Base-by-base conservation (phyloP, 2,888 invertebrate species). In the Scaptomyza reducta region DNA sequence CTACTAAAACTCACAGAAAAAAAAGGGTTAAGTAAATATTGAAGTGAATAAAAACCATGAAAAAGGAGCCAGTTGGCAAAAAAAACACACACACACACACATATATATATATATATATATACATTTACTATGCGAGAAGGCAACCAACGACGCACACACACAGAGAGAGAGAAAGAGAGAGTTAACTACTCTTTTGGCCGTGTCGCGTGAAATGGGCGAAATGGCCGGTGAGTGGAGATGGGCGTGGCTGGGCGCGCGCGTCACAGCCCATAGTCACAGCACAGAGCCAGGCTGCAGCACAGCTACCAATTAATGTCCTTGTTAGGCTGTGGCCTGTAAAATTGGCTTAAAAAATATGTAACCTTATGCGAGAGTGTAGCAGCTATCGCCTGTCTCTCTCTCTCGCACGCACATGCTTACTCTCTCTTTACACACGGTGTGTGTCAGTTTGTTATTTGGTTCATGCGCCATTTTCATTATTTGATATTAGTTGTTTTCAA, bases 281-380 rank as follows among this genome's bases (percentile, higher is more conserved):
- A 45, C 11, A 0, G 4, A 49, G 63, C 42, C 22, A 22, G 29
- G 77, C 72, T 56, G 77, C 68, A 63, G 70, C 84, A 80, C 87
- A 80, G 80, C 80, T 85, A 88, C 89, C 88, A 88, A 89, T 88
- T 88, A 89, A 87, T 89, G 89, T 85, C 89, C 88, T 89, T 88
- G 89, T 88, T 89, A 87, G 88, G 89, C 88, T 83, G 61, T 88
- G 89, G 85, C 89, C 87, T 88, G 89, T 87, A 88, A 88, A 88
- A 88, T 89, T 89, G 80, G 84, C 83, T 82, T 80, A 83, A 87
- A 84, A 88, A 87, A 87, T 82, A 84, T 87, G 79, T 88, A 86
- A 88, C 88, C 86, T 88, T 86, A 88, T 85, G 70, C 88, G 74
- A 81, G 70, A 80, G 44, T 63, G 10, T 40, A 10, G 16, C 44